Base-by-base conservation (phyloP, 2,888 invertebrate species). In the Hypsopygia costalis region DNA sequence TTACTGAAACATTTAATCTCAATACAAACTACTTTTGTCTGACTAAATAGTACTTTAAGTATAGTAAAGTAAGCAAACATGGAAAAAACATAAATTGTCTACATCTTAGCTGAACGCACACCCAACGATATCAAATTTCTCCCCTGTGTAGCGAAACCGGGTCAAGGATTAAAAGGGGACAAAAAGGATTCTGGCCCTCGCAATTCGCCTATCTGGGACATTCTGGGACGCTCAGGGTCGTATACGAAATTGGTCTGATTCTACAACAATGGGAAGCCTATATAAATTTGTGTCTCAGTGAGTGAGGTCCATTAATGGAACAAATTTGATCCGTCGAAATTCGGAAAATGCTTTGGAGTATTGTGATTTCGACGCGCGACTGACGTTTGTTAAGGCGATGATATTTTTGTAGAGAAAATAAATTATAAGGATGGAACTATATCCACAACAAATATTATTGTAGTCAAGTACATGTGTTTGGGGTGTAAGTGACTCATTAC, bases 171-270 rank as follows among this genome's bases (percentile, higher is more conserved):
- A 41, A 31, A 30, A 31, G 35, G 36, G 46, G 46, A 39, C 34
- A 43, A 38, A 34, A 44, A 40, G 49, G 46, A 44, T 46, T 46
- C 36, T 32, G 27, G 37, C 35, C 35, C 33, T 36, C 38, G 30
- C 40, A 39, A 32, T 42, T 40, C 33, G 12, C 32, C 32, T 42
- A 44, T 39, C 28, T 46, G 37, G 46, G 44, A 25, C 39, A 29
- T 37, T 21, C 37, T 20, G 12, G 12, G 11, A 25, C n/a, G 3
- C 25, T 25, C 25, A n/a, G 36, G 36, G 29, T 22, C 30, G 8
- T 31, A 11, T 31, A 22, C 21, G 34, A 49, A 46, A 49, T 52
- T 48, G 51, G 38, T 37, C 32, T 47, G 36, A 55, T 58, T 52
- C 47, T 33, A 41, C 43, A 46, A 53, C 46, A 51, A 52, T 51